Conservation (phyloP, 2,888 invertebrate species). For the Syritta pipiens region DNA sequence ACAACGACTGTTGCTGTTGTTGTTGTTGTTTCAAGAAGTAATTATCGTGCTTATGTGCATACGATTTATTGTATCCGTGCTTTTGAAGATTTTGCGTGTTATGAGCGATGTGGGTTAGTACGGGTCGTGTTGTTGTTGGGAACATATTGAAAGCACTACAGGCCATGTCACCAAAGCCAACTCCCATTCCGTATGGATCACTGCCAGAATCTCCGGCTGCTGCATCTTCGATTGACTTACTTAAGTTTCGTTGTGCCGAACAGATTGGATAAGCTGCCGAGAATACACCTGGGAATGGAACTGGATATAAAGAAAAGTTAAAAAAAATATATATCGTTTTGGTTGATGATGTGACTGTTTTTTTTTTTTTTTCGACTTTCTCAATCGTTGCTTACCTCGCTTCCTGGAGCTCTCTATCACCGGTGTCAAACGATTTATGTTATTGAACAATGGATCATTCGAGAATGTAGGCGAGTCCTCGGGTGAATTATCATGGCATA, state of each 20-base stretch:
- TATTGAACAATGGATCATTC: conserved; percentile 83
- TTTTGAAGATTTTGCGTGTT: conserved; percentile 56
- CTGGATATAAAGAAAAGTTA: conserved; percentile 1
- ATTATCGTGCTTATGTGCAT: conserved; percentile 35
- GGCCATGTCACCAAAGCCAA: conserved; percentile 41
- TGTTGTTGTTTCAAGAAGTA: conserved; percentile 68
- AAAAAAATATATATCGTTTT: background rate
- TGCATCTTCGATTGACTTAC: conserved; percentile 78
- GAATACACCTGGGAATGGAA: conserved; percentile 55
- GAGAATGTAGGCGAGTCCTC: conserved; percentile 78
- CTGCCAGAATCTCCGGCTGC: conserved; percentile 67
- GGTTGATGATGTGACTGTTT: conserved; percentile 22
- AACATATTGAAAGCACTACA: conserved; percentile 73
- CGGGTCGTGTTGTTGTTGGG: conserved; percentile 74
- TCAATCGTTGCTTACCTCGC: conserved; percentile 71
- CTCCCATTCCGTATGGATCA: conserved; percentile 41
- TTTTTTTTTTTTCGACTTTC: background rate
- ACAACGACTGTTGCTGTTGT: conserved; percentile 55
- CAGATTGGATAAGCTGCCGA: conserved; percentile 75
- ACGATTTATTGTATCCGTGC: conserved; percentile 66
- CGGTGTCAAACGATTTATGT: conserved; percentile 82
- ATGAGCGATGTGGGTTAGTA: conserved; percentile 73
- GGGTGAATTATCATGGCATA: conserved; percentile 90
- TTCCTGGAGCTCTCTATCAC: conserved; percentile 81
- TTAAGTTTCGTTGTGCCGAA: conserved; percentile 79